phyloP scores from a whole-genome alignment of 2,888 invertebrate species.

The Drosophila rubida region DNA sequence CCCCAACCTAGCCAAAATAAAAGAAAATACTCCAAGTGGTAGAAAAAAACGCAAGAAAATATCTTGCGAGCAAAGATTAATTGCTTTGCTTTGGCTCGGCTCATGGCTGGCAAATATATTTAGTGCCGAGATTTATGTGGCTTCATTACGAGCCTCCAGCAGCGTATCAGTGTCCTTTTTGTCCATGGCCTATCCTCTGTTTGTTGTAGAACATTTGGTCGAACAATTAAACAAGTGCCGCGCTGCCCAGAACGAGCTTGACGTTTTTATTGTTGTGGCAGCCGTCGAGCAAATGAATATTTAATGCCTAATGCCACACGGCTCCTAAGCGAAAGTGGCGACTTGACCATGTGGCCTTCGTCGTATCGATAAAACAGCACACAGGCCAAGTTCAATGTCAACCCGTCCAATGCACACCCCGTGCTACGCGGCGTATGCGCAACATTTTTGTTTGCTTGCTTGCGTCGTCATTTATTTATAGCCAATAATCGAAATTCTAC shows the following conservation, averaged over 20 bases:
- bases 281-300: constrained; percentile 71
- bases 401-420: constrained; percentile 18
- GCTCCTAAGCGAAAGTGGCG: background rate
- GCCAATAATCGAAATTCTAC: constrained; percentile 51
- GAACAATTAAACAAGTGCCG: constrained; percentile 71
- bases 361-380: constrained; percentile 53
- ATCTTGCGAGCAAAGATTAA: constrained; percentile 63
- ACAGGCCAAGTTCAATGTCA: constrained; percentile 74
- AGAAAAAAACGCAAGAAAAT: constrained; percentile 17
- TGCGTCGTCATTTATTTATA: constrained; percentile 47
- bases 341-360: constrained; percentile 46
- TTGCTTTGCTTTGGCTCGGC: constrained; percentile 57
- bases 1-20: constrained; percentile 7
- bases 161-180: constrained; percentile 10
- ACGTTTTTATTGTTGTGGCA: constrained; percentile 73
- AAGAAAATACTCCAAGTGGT: background rate
- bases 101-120: constrained; percentile 65
- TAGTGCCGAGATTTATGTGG: constrained; percentile 77
- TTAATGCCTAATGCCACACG: constrained; percentile 67
- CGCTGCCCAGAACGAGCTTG: constrained; percentile 36
- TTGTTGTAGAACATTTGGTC: constrained; percentile 50
- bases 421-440: constrained; percentile 48
- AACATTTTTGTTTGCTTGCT: constrained; percentile 13
- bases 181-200: constrained; percentile 37
- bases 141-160: constrained; percentile 62